phyloP scores from a whole-genome alignment of 2,113 vertebrate genomes.

The Thryonomys swinderianus region DNA sequence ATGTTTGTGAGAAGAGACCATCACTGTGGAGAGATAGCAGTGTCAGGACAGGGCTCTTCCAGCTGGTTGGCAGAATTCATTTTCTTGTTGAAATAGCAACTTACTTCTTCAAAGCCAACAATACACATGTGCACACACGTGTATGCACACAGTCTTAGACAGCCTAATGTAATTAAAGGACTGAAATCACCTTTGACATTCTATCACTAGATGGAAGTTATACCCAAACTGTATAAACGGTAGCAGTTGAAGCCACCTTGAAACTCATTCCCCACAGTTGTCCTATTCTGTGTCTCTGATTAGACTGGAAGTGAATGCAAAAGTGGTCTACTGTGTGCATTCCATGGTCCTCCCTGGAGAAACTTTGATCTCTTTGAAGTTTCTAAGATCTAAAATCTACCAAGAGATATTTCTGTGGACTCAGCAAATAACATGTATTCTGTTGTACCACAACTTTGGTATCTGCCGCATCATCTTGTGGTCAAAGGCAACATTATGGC shows the following conservation, averaged over 20 bases:
- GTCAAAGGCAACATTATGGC: background rate
- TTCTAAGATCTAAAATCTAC: background rate
- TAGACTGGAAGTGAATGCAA: background rate
- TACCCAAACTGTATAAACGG: background rate
- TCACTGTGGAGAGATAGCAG: background rate
- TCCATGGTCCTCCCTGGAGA: background rate
- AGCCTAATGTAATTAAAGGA: background rate
- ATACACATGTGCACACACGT: background rate
- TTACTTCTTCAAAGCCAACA: slow-evolving; percentile 27
- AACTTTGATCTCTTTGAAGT: background rate
- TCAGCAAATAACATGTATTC: background rate
- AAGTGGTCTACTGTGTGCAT: background rate
- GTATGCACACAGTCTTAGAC: background rate
- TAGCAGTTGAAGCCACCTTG: background rate
- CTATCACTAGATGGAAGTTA: background rate
- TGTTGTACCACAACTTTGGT: background rate
- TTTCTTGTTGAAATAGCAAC: background rate
- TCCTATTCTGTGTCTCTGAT: rapidly evolving
- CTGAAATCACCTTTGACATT: background rate
- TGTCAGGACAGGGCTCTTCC: background rate
- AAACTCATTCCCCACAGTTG: background rate
- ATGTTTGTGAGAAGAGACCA: background rate
- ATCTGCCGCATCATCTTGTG: background rate
- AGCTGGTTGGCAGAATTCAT: background rate
- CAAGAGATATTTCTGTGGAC: background rate